Evolutionary conservation across 2,888 invertebrate genomes (phyloP).

Genomic region (Coenonympha arcania): DNA sequence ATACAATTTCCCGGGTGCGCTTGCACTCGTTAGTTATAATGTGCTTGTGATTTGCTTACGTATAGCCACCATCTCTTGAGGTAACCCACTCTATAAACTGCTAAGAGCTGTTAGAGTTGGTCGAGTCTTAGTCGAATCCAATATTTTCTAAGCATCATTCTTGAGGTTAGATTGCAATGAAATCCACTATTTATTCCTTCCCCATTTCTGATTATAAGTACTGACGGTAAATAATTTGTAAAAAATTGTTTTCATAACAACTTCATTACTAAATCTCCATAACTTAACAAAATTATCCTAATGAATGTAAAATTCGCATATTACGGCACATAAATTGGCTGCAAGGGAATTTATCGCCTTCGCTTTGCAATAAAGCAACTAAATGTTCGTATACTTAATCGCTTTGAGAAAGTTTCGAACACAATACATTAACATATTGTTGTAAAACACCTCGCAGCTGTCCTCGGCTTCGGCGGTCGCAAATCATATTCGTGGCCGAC

Average conservation of each 20-base stretch:
- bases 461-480: constrained; percentile 14
- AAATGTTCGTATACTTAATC: neutral
- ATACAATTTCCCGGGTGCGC: constrained; percentile 31
- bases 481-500: constrained; percentile 13
- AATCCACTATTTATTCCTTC: too few species aligned
- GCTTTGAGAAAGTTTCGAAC: neutral
- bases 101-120: too few species aligned
- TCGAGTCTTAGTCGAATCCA: too few species aligned
- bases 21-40: constrained; percentile 7
- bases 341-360: neutral
- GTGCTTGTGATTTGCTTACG: too few species aligned
- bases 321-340: neutral
- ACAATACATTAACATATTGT: neutral
- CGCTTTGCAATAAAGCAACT: neutral
- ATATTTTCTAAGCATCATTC: too few species aligned
- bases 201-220: neutral
- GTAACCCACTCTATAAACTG: too few species aligned
- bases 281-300: neutral
- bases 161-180: too few species aligned
- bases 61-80: too few species aligned
- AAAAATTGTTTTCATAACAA: neutral
- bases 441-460: constrained; percentile 26
- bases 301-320: neutral
- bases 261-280: neutral
- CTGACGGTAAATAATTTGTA: neutral